Evolutionary conservation across 1,140 invertebrate species (phyloP).

Genomic region (Phenacoccus solenopsis): DNA sequence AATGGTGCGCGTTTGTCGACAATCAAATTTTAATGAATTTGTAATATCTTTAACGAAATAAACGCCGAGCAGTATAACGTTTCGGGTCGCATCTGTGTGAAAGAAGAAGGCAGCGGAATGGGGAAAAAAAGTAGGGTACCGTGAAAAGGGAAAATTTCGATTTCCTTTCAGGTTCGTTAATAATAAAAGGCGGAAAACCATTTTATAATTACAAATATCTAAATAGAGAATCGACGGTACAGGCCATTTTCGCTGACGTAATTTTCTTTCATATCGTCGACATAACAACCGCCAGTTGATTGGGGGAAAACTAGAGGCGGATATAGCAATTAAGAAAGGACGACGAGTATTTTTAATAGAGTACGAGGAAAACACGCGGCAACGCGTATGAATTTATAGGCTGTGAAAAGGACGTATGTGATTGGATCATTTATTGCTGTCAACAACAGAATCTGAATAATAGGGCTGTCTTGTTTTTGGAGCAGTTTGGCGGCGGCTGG

Average conservation of each 20-base stretch:
- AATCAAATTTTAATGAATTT: neutral
- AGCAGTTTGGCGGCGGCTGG: neutral
- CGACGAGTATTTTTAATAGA: neutral
- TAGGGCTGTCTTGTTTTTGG: neutral
- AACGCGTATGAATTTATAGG: neutral
- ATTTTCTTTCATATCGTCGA: neutral
- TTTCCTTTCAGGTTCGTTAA: neutral
- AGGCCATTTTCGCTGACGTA: no score
- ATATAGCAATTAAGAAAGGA: neutral
- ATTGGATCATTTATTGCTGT: conserved; percentile 12
- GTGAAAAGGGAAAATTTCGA: neutral
- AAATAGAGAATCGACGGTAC: no score
- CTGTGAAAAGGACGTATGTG: conserved; percentile 6
- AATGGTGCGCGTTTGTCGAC: no score
- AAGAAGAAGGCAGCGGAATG: neutral
- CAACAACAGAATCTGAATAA: conserved; percentile 11
- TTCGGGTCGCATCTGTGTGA: no score
- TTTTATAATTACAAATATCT: no score
- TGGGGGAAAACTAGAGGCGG: neutral
- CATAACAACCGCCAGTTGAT: neutral
- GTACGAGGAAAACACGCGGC: neutral
- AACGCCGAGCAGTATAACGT: neutral
- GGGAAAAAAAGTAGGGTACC: no score
- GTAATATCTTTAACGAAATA: neutral
- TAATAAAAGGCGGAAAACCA: neutral